Percentiles rank a stretch among this genome's conserved stretches.
These are phyloP conservation scores for Oncopodura yosiiana DNA, from an alignment of 1,140 invertebrate species.

Conservation along the genomic window DNA sequence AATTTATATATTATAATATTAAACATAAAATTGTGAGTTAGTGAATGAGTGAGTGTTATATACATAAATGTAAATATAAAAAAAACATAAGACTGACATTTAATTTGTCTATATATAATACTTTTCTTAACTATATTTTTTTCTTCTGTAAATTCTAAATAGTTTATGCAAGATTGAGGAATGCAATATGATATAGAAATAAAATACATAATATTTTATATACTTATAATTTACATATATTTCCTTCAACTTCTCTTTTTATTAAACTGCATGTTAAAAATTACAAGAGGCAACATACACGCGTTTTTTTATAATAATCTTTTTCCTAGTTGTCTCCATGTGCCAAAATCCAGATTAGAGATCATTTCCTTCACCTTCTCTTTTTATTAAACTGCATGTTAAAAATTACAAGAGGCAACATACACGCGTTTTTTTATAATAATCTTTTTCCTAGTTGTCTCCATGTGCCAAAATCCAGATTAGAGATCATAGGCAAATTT, in stretches of 20 bases:
- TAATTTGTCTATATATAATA: no score
- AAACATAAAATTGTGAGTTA: no score
- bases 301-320: constrained; percentile 12
- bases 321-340: no score
- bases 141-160: no score
- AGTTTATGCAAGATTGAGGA: no score
- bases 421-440: background rate
- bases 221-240: constrained; percentile 2
- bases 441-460: background rate
- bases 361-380: background rate
- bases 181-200: background rate
- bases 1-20: background rate
- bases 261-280: background rate
- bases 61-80: no score
- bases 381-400: background rate
- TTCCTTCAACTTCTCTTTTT: background rate
- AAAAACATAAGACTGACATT: no score
- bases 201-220: background rate
- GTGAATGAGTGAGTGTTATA: no score
- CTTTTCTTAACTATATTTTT: no score
- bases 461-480: background rate
- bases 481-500: constrained; percentile 9
- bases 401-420: background rate
- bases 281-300: background rate
- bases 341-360: no score